A percentile compares a stretch with the other conserved stretches of the same genome.
These are phyloP conservation scores for Ryuthela nishihirai DNA, from an alignment of 2,888 invertebrate genomes.

Conservation along the genomic window DNA sequence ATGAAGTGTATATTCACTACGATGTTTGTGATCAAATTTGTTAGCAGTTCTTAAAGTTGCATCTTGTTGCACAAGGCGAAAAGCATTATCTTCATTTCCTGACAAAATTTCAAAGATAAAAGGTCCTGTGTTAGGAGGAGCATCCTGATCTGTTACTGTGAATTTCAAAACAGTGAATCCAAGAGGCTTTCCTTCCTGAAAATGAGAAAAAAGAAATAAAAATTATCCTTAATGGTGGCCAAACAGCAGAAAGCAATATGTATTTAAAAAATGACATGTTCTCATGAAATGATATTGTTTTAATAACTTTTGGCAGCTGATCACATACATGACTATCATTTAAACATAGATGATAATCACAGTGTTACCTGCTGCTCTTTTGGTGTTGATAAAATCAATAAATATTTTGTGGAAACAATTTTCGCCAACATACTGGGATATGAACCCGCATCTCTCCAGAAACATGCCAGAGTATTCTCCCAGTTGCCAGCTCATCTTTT, in stretches of 20 bases:
- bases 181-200: slow-evolving; percentile 79
- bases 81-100: slow-evolving; percentile 81
- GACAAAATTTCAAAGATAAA: slow-evolving; percentile 86
- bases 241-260: background rate
- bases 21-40: slow-evolving; percentile 77
- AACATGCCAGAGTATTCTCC: too few relatives aligned
- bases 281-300: background rate
- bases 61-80: slow-evolving; percentile 73
- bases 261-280: background rate
- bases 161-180: slow-evolving; percentile 78
- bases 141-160: slow-evolving; percentile 71
- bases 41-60: slow-evolving; percentile 79
- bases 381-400: too few relatives aligned
- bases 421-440: too few relatives aligned
- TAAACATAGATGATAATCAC: too few relatives aligned
- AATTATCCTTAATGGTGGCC: background rate
- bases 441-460: too few relatives aligned
- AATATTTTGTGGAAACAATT: too few relatives aligned
- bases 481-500: too few relatives aligned
- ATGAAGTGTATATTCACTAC: slow-evolving; percentile 68
- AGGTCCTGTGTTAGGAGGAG: slow-evolving; percentile 77
- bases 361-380: too few relatives aligned
- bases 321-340: too few relatives aligned
- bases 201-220: slow-evolving; percentile 54
- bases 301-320: too few relatives aligned